Base-by-base conservation (phyloP, 2,888 invertebrate genomes). In the Keiferia lycopersicella region DNA sequence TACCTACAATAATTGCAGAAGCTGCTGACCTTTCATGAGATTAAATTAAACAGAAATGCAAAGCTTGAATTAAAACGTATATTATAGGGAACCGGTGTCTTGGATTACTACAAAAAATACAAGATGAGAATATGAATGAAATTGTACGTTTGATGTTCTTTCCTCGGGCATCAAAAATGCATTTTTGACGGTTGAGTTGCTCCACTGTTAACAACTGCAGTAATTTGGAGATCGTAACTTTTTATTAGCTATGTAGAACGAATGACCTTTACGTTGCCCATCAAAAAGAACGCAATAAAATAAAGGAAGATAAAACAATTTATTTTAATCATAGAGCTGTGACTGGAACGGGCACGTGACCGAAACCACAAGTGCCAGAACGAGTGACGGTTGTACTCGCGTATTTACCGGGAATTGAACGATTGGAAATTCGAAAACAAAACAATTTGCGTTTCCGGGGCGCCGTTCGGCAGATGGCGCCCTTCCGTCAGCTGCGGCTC, bases 401-500 rank as follows among this genome's bases (percentile, higher is more conserved):
- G 50, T 65, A 64, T 67, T 67, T 78, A 77, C 77, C 69, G 71
- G 73, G 77, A 81, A 84, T 82, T 79, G 79, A 83, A 78, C 69
- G 77, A 80, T 77, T 79, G 78, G 71, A 78, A 79, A 78, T 79
- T 79, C 75, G 78, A 86, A 87, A 88, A 87, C 84, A 83, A 85
- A 89, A 87, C 82, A 79, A 86, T 82, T 84, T 81, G 80, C 82
- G 78, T 86, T 91, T 91, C 91, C 86, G 87, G 88, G 83, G 86
- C 83, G 67, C 73, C 82, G 56, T 34, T 74, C 80, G 78, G 80
- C 92, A 92, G 88, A 92, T 92, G 92, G 89, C 89, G 87, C 80
- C 79, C 83, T 88, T 90, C 91, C 92, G 92, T 86, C 92, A 92
- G 90, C 92, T 92, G 92, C 83, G 73, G 68, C 73, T 71, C 72